Evolutionary conservation across 2,797 vertebrate species (phyloP).

Genomic region (Melanotaenia boesemani): DNA sequence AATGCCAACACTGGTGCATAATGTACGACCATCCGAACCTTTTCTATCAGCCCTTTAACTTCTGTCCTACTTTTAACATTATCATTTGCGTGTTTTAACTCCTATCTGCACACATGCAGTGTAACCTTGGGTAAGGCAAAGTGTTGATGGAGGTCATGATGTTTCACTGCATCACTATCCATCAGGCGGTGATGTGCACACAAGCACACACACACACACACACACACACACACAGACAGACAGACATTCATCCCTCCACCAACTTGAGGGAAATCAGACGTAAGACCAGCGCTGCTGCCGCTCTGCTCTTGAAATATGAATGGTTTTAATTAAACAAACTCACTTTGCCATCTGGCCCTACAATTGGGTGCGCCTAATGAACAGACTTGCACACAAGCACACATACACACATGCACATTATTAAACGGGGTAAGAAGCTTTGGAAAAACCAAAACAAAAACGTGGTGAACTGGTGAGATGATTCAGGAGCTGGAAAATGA

Average conservation of each 20-base stretch:
- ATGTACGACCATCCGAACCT: background rate
- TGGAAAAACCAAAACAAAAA: slow-evolving; percentile 51
- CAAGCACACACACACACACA: slow-evolving; percentile 23
- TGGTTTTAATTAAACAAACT: slow-evolving; percentile 83
- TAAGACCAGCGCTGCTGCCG: slow-evolving; percentile 56
- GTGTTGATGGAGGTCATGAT: slow-evolving; percentile 39
- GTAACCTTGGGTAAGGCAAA: slow-evolving; percentile 52
- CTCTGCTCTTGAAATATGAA: slow-evolving; percentile 80
- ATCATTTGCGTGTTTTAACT: slow-evolving; percentile 35
- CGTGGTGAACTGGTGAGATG: slow-evolving; percentile 54
- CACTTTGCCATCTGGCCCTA: slow-evolving; percentile 78
- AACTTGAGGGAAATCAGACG: slow-evolving; percentile 75
- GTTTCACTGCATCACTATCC: slow-evolving; percentile 34
- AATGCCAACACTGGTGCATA: slow-evolving; percentile 32
- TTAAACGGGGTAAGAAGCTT: slow-evolving; percentile 65
- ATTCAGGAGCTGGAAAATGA: slow-evolving; percentile 60
- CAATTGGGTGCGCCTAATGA: slow-evolving; percentile 74
- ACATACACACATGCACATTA: slow-evolving; percentile 46
- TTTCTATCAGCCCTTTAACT: slow-evolving; percentile 27
- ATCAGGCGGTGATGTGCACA: slow-evolving; percentile 1
- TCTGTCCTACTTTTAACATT: slow-evolving; percentile 28
- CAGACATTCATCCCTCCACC: slow-evolving; percentile 37
- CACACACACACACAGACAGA: slow-evolving; percentile 15
- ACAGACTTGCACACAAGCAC: slow-evolving; percentile 57
- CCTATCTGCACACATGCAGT: background rate